Base-by-base conservation (phyloP, 2,797 vertebrate species). In the Balearica regulorum region DNA sequence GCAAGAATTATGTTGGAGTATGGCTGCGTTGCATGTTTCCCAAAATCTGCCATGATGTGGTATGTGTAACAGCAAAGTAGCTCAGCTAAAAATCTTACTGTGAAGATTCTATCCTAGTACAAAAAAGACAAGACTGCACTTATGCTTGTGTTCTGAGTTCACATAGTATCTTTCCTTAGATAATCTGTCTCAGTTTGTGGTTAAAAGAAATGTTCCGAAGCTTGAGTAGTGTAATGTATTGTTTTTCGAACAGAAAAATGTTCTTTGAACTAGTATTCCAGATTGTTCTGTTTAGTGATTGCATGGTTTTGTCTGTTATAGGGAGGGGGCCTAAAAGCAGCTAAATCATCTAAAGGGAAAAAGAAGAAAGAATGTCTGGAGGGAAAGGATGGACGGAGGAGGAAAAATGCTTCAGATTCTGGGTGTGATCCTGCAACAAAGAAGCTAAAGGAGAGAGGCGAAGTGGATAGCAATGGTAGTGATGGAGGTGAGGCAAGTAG, bases 401-500 rank as follows among this genome's bases (percentile, higher is more conserved):
- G 99, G 62, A 99, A 99, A 97, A 99, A 98, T 78, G 97, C 98
- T 92, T 99, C 99, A 9, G 99, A 99, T 97, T 97, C 98, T 89
- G 99, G 99, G 55, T 99, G 99, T 96, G 99, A 99, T 97, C 94
- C 99, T 97, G 99, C 98, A 95, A 98, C 98, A 93, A 99, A 99
- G 97, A 99, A 99, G 87, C 99, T 99, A 84, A 99, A 99, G 98
- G 99, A 98, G 76, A 99, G 98, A 97, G 96, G 96, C 91, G 98
- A 99, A 57, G 97, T 97, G 70, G 98, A 98, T 96, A 98, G 97
- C 54, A 98, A 98, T 90, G 97, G 98, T 93, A 98, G 96, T 85
- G 98, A 99, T 76, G 98, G 98, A 94, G 96, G 97, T 44, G 98
- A 97, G 71, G 98, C 98, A 53, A 98, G 98, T 83, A 98, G 98